Percentiles rank a stretch among this genome's conserved stretches.
These are phyloP conservation scores for Panopea generosa DNA, from an alignment of 2,888 invertebrate genomes.

Conservation along the genomic window DNA sequence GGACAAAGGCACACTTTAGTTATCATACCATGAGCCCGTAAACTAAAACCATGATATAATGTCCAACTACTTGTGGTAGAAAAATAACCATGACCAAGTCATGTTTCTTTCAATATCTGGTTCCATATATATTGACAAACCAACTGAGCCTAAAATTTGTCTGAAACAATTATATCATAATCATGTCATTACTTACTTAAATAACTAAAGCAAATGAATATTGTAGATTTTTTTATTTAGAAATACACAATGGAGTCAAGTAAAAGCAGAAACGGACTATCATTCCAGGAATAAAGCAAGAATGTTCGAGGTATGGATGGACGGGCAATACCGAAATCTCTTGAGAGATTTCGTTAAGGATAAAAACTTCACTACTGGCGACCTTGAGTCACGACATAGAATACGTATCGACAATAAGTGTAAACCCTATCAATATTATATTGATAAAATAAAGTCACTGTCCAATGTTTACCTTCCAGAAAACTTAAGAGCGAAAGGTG, in stretches of 20 bases:
- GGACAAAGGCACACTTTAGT: too few relatives aligned
- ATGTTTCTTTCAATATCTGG: too few relatives aligned
- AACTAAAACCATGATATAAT: too few relatives aligned
- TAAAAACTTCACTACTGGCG: slow-evolving; percentile 18
- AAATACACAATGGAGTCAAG: slow-evolving; percentile 41
- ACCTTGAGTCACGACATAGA: slow-evolving; percentile 19
- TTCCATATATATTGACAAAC: too few relatives aligned
- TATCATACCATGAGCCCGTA: too few relatives aligned
- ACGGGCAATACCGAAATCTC: slow-evolving; percentile 25
- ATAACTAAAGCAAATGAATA: too few relatives aligned
- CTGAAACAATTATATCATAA: too few relatives aligned
- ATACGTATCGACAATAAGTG: slow-evolving; percentile 40
- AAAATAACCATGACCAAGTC: too few relatives aligned
- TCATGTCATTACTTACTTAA: too few relatives aligned
- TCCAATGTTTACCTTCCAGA: slow-evolving; percentile 36
- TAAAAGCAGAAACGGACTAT: slow-evolving; percentile 19
- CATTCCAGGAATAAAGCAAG: slow-evolving; percentile 34
- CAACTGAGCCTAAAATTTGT: too few relatives aligned
- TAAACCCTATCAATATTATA: slow-evolving; percentile 42
- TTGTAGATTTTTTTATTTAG: too few relatives aligned
- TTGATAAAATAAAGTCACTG: slow-evolving; percentile 28
- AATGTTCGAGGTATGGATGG: slow-evolving; percentile 45
- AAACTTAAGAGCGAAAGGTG: slow-evolving; percentile 1
- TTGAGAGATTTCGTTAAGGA: slow-evolving; percentile 18
- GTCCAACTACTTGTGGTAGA: too few relatives aligned